phyloP scores from a whole-genome alignment of 1,140 invertebrate species.

The Caerostris extrusa region DNA sequence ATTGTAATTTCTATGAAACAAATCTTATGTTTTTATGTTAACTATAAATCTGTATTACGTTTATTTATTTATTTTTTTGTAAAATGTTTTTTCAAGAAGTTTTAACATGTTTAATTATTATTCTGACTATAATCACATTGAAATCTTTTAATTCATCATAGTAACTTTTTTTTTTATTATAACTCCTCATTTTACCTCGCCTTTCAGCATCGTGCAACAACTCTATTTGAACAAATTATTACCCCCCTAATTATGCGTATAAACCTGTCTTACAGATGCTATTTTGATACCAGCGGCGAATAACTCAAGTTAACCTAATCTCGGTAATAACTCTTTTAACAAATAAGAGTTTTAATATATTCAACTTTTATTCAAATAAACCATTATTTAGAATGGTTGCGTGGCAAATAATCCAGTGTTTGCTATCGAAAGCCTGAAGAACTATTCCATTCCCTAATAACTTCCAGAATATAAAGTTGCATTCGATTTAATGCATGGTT shows the following conservation, averaged over 20 bases:
- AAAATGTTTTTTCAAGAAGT: no score
- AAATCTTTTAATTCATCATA: no score
- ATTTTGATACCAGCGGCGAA: neutral
- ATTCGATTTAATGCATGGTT: neutral
- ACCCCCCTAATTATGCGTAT: neutral
- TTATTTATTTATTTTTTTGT: no score
- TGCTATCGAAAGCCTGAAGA: neutral
- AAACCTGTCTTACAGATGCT: slow-evolving; percentile 1
- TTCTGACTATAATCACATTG: no score
- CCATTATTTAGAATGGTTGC: neutral
- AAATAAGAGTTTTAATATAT: slow-evolving; percentile 20
- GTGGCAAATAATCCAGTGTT: slow-evolving; percentile 6
- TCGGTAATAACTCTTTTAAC: neutral
- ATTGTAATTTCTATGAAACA: no score
- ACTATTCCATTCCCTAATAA: neutral
- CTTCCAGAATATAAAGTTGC: neutral
- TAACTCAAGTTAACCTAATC: neutral
- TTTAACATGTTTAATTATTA: no score
- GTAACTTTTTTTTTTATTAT: no score
- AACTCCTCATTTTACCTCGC: no score
- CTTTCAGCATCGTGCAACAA: neutral
- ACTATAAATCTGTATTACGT: no score
- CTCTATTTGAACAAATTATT: neutral
- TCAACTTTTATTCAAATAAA: neutral
- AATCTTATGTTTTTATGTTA: no score